Conservation (phyloP, 2,797 vertebrate genomes). For the Arrhamphus sclerolepis region DNA sequence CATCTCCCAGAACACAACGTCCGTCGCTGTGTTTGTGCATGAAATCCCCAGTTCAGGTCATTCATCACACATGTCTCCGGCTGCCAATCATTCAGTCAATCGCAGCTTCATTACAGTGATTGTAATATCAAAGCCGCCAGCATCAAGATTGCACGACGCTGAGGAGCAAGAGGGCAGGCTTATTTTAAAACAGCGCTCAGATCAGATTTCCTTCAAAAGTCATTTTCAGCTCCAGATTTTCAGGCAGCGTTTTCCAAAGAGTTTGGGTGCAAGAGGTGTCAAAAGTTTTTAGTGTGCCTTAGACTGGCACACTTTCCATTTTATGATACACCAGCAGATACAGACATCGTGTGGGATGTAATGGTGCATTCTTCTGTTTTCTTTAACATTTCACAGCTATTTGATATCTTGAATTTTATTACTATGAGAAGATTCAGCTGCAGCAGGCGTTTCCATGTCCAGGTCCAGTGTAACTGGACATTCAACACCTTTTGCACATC, state of each 20-base stretch:
- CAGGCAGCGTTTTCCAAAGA: constrained; percentile 44
- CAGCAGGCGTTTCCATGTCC: too few relatives aligned
- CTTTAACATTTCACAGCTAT: too few relatives aligned
- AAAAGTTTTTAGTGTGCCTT: constrained; percentile 16
- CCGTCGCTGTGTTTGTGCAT: constrained; percentile 55
- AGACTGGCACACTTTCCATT: not conserved
- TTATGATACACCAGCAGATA: too few relatives aligned
- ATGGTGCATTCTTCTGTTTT: too few relatives aligned
- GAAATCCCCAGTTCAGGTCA: constrained; percentile 55
- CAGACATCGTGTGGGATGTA: too few relatives aligned
- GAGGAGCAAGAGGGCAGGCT: constrained; percentile 58
- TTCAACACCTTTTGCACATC: too few relatives aligned
- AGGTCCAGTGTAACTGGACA: too few relatives aligned
- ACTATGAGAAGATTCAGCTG: too few relatives aligned
- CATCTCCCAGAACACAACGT: constrained; percentile 53
- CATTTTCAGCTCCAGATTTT: constrained; percentile 52
- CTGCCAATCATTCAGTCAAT: constrained; percentile 83
- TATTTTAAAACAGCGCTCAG: constrained; percentile 72
- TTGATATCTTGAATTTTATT: too few relatives aligned
- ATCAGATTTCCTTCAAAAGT: constrained; percentile 75
- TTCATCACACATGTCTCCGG: constrained; percentile 69
- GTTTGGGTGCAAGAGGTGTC: not conserved
- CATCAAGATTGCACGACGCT: constrained; percentile 52
- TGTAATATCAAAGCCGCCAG: constrained; percentile 71
- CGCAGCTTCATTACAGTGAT: constrained; percentile 77